Evolutionary conservation across 2,797 vertebrate genomes (phyloP), one percentile per base, ranked within the genome.

Genomic region (Eupleurogrammus muticus): DNA sequence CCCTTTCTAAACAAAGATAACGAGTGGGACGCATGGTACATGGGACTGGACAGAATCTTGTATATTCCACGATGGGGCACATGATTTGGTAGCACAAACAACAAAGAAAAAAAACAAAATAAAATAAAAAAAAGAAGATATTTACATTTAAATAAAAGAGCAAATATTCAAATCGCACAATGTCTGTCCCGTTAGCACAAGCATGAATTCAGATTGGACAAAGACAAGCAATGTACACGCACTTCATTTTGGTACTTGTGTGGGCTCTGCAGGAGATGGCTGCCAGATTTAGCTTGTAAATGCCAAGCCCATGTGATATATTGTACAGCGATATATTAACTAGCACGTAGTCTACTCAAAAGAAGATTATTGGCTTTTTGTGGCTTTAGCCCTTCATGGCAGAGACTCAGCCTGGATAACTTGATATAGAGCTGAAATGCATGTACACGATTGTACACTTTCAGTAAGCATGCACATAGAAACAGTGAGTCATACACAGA

Each of bases 381-480:
- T 58, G 78, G 79, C 88, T 79, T 68, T 68, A 85, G 86, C 89
- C 79, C 81, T 86, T 86, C 79, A 55, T 66, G 67, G 52, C 64
- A 59, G 63, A 77, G 54, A 63, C 56, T 46, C 51, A 73, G 81
- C 58, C 57, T n/a, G 35, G 67, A 60, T 44, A 19, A n/a, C 44
- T 82, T 50, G 19, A 73, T 51, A 77, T 3, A 71, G 59, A 83
- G 74, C 70, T 80, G 77, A 88, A 89, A 87, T 81, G 74, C 80
- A 90, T 81, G 87, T 87, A 86, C 82, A 91, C 71, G 63, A 75
- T 77, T 87, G 84, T 85, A 84, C 70, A 87, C 70, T 66, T 88
- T 92, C 90, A 92, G 85, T 88, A 88, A 92, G 88, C 90, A 93
- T 93, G 92, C 93, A 93, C 88, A 79, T 81, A 80, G 42, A 86